These are phyloP conservation scores for Hypomecis punctinalis DNA, from an alignment of 2,888 invertebrate genomes.

Conservation along the genomic window DNA sequence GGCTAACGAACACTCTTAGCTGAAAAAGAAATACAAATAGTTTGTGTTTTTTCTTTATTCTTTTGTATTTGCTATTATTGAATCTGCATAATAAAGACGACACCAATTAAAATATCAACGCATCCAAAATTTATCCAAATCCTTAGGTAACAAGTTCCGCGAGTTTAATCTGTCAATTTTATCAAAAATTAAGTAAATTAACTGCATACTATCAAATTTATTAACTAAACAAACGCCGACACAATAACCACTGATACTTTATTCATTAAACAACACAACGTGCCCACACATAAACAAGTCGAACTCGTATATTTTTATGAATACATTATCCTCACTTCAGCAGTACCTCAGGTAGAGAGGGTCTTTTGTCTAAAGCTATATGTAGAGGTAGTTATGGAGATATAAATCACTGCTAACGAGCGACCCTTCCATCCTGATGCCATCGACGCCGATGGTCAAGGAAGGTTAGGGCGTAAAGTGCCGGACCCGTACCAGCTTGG, in stretches of 20 bases:
- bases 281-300: conserved; percentile 26
- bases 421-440: conserved; percentile 39
- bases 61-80: too few species aligned
- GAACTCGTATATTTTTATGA: conserved; percentile 32
- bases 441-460: conserved; percentile 35
- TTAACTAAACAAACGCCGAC: too few species aligned
- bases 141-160: too few species aligned
- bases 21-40: too few species aligned
- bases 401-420: conserved; percentile 44
- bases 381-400: conserved; percentile 33
- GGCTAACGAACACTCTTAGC: too few species aligned
- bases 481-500: conserved; percentile 28
- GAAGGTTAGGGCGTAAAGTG: conserved; percentile 34
- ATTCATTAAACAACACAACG: conserved; percentile 15
- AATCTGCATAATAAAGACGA: too few species aligned
- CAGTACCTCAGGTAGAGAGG: conserved; percentile 24
- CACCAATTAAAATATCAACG: too few species aligned
- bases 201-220: too few species aligned
- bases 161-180: too few species aligned
- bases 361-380: conserved; percentile 23
- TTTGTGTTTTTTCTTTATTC: too few species aligned
- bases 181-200: too few species aligned
- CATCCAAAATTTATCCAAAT: too few species aligned
- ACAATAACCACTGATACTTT: neutral
- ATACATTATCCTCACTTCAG: conserved; percentile 29